Percentiles rank a stretch among this genome's conserved stretches.
Conservation (phyloP, 1,140 invertebrate species). For the Sycobia sp. region DNA sequence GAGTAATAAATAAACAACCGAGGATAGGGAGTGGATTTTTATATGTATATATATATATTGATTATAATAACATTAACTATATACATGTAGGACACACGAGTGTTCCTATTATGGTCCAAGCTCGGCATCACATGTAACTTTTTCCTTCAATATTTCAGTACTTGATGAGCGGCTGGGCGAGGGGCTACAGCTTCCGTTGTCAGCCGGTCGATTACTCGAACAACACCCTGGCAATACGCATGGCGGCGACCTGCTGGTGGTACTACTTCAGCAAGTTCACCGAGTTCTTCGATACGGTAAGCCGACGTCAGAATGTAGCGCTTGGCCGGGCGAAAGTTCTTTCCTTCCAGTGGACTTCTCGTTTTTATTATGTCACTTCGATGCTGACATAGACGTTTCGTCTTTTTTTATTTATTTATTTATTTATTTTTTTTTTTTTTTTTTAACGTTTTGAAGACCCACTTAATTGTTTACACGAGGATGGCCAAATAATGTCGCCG, state of each 20-base stretch:
- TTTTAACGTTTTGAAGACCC: too few relatives aligned
- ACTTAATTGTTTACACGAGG: too few relatives aligned
- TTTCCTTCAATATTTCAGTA: conserved; percentile 71
- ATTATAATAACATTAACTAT: too few relatives aligned
- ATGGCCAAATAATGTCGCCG: too few relatives aligned
- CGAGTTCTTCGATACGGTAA: conserved; percentile 94
- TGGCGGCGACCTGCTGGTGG: conserved; percentile 94
- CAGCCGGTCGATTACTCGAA: conserved; percentile 92
- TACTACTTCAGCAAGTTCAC: conserved; percentile 98
- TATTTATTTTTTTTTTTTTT: too few relatives aligned
- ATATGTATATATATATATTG: too few relatives aligned
- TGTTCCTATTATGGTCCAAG: too few relatives aligned
- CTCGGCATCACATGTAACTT: too few relatives aligned
- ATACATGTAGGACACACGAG: too few relatives aligned
- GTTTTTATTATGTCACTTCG: neutral
- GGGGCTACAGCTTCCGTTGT: conserved; percentile 88
- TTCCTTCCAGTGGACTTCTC: neutral
- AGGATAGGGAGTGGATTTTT: too few relatives aligned
- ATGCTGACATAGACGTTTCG: neutral
- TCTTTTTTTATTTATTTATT: too few relatives aligned
- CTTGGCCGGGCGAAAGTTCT: neutral
- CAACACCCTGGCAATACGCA: conserved; percentile 82
- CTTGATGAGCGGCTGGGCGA: conserved; percentile 84
- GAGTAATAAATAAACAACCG: too few relatives aligned
- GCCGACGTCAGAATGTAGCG: conserved; percentile 27